Conservation (phyloP, 2,797 vertebrate species). For the Anguilla pacifica region DNA sequence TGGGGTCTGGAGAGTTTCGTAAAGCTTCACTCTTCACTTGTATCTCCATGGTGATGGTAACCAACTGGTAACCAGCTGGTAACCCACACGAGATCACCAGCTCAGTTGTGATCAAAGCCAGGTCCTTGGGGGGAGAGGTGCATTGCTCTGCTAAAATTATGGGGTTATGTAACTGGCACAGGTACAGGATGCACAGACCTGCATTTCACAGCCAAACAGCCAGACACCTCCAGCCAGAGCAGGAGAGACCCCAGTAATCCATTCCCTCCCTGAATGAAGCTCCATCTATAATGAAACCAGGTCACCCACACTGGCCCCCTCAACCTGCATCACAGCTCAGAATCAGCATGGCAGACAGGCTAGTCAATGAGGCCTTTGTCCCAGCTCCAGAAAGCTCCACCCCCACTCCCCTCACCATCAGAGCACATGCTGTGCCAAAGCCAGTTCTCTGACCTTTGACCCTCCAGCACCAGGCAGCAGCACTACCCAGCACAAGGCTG, state of each 20-base stretch:
- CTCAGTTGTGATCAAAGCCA: not conserved
- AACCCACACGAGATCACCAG: not conserved
- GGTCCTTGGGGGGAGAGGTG: not conserved
- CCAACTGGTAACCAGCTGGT: not conserved
- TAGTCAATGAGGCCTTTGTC: conserved; percentile 71
- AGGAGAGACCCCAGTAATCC: not conserved
- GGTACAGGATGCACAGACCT: not conserved
- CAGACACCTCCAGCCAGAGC: not conserved
- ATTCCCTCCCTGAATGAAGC: not conserved
- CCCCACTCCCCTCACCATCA: conserved; percentile 53
- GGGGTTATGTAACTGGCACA: not conserved
- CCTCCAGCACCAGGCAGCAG: conserved; percentile 48
- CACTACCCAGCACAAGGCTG: not conserved
- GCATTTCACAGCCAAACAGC: not conserved
- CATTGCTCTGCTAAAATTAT: not conserved
- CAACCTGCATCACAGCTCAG: conserved; percentile 53
- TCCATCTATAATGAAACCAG: not conserved
- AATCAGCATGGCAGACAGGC: conserved; percentile 54
- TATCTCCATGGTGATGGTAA: not conserved
- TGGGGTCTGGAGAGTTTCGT: not conserved
- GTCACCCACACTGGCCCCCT: conserved; percentile 48
- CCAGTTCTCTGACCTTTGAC: conserved; percentile 66
- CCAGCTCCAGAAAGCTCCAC: conserved; percentile 5
- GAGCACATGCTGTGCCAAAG: conserved; percentile 62
- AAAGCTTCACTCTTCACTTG: not conserved